Base-by-base conservation (phyloP, 2,888 invertebrate species). In the Miltochrista miniata region DNA sequence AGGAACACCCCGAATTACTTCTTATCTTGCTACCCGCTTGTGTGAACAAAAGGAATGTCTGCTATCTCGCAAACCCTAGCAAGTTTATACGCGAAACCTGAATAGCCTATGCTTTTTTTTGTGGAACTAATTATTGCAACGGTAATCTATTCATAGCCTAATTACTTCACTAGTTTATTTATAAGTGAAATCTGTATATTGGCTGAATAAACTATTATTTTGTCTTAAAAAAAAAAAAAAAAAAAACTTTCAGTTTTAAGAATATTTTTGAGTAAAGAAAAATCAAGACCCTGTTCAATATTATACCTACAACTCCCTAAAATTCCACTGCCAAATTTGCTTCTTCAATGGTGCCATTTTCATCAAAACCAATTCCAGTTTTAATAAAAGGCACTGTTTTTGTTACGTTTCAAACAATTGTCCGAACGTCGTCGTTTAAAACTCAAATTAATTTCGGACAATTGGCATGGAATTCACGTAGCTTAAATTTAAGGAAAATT, bases 1-100 rank as follows among this genome's bases (percentile, higher is more conserved):
- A 58, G 45, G 53, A 58, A 57, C 58, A 59, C n/a, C n/a, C n/a
- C 65, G 63, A 56, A 58, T 63, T 59, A 57, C 63, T 70, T 56
- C 65, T 65, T 70, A 69, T 67, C 67, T 43, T 31, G 48, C 41
- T 34, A 51, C 53, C 63, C 57, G 48, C 48, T 59, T 51, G 50
- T 44, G 12, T 11, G 47, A 58, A 70, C 61, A 70, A 70, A 64
- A 58, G 54, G 61, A 66, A 59, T 43, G 43, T n/a, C 54, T 44
- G 47, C 52, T 59, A 49, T 57, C 38, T 56, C 18, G 36, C 48
- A 31, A 15, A 43, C 18, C 15, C n/a, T 29, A 8, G 9, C 43
- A 33, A 31, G 29, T 37, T 35, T 62, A 61, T n/a, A n/a, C n/a
- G n/a, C n/a, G n/a, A 59, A 44, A 15, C n/a, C n/a, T n/a, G n/a